These are phyloP conservation scores for Girardinus metallicus DNA, from an alignment of 2,797 vertebrate species.

Conservation along the genomic window DNA sequence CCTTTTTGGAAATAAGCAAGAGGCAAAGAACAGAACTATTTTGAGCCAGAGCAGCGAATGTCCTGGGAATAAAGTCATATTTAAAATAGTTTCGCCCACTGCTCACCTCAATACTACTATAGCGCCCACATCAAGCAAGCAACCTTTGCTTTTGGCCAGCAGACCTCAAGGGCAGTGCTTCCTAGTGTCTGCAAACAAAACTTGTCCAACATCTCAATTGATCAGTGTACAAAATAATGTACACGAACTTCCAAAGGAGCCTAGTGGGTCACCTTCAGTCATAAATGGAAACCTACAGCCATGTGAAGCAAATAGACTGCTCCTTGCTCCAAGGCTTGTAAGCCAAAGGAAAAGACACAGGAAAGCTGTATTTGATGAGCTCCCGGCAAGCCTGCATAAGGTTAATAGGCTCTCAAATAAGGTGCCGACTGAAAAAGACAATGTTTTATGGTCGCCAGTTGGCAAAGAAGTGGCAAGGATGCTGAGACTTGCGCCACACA, in stretches of 20 bases:
- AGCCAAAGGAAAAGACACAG: constrained; percentile 86
- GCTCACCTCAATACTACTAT: constrained; percentile 70
- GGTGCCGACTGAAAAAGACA: constrained; percentile 83
- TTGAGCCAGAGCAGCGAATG: constrained; percentile 63
- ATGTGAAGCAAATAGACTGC: constrained; percentile 61
- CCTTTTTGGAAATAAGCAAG: constrained; percentile 70
- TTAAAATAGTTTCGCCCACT: constrained; percentile 79
- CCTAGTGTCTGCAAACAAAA: constrained; percentile 79
- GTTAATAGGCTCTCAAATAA: constrained; percentile 83
- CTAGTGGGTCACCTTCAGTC: constrained; percentile 43
- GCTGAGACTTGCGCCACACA: constrained; percentile 90
- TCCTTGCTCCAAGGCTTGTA: constrained; percentile 65
- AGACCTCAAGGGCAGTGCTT: constrained; percentile 81
- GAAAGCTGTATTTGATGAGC: constrained; percentile 85
- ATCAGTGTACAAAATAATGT: constrained; percentile 54
- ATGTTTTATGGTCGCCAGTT: constrained; percentile 79
- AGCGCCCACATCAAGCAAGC: constrained; percentile 58
- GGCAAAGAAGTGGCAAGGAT: constrained; percentile 89
- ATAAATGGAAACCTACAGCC: constrained; percentile 46
- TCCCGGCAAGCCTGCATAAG: constrained; percentile 81
- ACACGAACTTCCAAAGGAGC: constrained; percentile 61
- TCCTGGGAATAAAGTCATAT: constrained; percentile 79
- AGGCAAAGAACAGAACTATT: constrained; percentile 61
- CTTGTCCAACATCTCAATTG: constrained; percentile 54
- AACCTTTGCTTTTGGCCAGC: constrained; percentile 79